Conservation (phyloP, 2,888 invertebrate species). For the Dynastes tityus region DNA sequence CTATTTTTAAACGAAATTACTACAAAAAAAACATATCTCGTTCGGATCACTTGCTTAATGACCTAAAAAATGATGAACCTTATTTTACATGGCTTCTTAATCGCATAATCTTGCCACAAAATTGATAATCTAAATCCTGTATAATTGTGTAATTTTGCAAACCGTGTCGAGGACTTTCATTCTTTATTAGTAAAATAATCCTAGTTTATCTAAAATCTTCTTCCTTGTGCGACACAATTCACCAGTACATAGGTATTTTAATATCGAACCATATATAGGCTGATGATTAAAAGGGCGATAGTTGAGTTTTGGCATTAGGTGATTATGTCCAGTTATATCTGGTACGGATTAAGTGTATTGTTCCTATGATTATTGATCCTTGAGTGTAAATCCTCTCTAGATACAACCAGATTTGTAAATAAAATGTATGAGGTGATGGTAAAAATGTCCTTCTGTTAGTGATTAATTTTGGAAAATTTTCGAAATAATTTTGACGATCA, state of each 20-base stretch:
- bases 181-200: not conserved
- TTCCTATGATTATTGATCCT: not conserved
- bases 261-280: not conserved
- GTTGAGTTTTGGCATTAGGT: not conserved
- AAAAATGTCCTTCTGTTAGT: too few relatives aligned
- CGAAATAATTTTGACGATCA: too few relatives aligned
- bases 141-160: slow-evolving; percentile 14
- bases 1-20: too few relatives aligned
- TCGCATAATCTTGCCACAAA: not conserved
- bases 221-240: slow-evolving; percentile 4
- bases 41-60: too few relatives aligned
- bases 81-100: not conserved
- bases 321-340: slow-evolving; percentile 6
- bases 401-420: too few relatives aligned
- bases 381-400: not conserved
- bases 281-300: not conserved
- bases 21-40: too few relatives aligned
- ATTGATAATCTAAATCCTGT: slow-evolving; percentile 13
- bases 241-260: not conserved
- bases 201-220: not conserved
- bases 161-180: not conserved
- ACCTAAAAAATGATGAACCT: too few relatives aligned
- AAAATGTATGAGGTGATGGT: too few relatives aligned
- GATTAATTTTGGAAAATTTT: too few relatives aligned
- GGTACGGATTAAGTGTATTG: not conserved